These are phyloP conservation scores for Coleophora deauratella DNA, from an alignment of 2,888 invertebrate species.

Conservation along the genomic window DNA sequence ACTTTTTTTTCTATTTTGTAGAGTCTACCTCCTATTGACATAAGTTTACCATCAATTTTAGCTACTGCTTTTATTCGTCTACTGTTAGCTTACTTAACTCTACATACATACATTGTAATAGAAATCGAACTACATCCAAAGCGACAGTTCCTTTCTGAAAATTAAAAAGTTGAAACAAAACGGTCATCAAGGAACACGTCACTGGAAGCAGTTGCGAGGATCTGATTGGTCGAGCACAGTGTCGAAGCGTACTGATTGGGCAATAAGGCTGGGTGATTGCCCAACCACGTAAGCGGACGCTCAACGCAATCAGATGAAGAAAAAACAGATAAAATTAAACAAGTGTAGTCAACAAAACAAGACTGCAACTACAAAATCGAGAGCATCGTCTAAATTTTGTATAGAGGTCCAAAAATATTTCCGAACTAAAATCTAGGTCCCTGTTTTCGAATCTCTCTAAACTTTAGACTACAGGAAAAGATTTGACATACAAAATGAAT, in stretches of 20 bases:
- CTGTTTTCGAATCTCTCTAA: conserved; percentile 56
- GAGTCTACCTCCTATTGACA: conserved; percentile 65
- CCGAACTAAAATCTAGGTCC: conserved; percentile 64
- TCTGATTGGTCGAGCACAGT: conserved; percentile 52
- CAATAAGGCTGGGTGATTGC: conserved; percentile 84
- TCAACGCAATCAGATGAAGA: conserved; percentile 50
- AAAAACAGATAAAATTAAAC: conserved; percentile 23
- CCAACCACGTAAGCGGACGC: conserved; percentile 78
- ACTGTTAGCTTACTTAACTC: conserved; percentile 65
- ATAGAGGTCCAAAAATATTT: conserved; percentile 67
- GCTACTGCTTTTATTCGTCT: conserved; percentile 52
- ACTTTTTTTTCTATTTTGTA: conserved; percentile 55
- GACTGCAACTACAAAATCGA: conserved; percentile 16
- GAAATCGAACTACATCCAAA: conserved; percentile 40
- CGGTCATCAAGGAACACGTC: conserved; percentile 34
- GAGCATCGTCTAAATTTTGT: conserved; percentile 39
- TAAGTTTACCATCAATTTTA: conserved; percentile 72
- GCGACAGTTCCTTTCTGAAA: conserved; percentile 41
- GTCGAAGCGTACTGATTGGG: conserved; percentile 76
- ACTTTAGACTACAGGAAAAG: conserved; percentile 25
- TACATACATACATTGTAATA: conserved; percentile 71
- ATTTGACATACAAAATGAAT: conserved; percentile 21
- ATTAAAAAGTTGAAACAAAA: conserved; percentile 30
- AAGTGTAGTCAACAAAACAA: conserved; percentile 8
- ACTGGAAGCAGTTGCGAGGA: conserved; percentile 44